Evolutionary conservation across 1,140 invertebrate species (phyloP), one percentile per base, ranked within the genome.

Genomic region (Phenacoccus solenopsis): DNA sequence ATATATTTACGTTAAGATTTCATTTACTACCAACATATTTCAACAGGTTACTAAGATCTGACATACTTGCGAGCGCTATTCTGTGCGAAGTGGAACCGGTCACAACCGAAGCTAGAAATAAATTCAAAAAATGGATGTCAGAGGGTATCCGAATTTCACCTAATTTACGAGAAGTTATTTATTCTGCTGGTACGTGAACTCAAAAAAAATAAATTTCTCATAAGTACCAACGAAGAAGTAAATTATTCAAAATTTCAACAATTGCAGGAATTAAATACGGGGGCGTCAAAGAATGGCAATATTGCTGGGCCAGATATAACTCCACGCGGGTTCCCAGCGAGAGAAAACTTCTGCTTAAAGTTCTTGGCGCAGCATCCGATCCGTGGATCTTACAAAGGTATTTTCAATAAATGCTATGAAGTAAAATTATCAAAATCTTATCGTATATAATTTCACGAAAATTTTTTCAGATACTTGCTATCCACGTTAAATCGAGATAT

Each of bases 81-180:
- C 78, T 85, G 35, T 81, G 84, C 71, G 84, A 85, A 73, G 79
- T 88, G 25, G 82, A 86, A 27, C 80, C 83, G 22, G 84, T 87
- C 0, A 82, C 88, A 0, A 81, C 82, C 38, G 82, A 85, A 74
- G 87, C 88, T 0, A 85, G 82, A 74, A 75, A 73, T 69, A 78
- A 83, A 69, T 90, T 90, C 74, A 78, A 83, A 59, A 81, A 82
- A 64, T 90, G 88, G 87, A 88, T 87, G 82, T 73, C 78, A 0
- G 81, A 81, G 38, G 81, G 82, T 16, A 78, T 80, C 72, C 77
- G 80, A 10, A 83, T 90, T 27, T 80, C 85, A 13, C 84, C 87
- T 0, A 88, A 90, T 77, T 80, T 91, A n/a, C 81, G 88, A 61
- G 84, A 85, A 75, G 85, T 88, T 16, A 84, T 90, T 28, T 92